These are phyloP conservation scores for Scaptomyza hsui DNA, from an alignment of 1,140 invertebrate species.

Conservation along the genomic window DNA sequence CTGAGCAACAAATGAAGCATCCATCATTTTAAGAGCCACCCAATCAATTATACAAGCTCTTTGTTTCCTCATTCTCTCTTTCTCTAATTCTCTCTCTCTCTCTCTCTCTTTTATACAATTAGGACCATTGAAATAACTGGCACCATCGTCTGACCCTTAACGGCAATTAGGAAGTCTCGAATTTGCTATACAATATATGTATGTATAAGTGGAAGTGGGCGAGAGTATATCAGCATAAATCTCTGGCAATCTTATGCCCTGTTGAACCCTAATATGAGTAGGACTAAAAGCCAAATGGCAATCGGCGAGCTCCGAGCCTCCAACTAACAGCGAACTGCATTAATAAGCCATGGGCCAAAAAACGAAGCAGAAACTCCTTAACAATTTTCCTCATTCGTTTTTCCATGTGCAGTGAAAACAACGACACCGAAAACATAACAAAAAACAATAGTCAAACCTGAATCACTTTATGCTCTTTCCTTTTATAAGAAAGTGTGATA, in stretches of 20 bases:
- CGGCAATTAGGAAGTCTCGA: constrained; percentile 60
- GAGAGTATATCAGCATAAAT: constrained; percentile 56
- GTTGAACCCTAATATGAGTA: constrained; percentile 44
- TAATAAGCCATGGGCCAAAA: constrained; percentile 61
- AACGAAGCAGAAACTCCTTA: constrained; percentile 40
- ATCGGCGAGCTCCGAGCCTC: constrained; percentile 4
- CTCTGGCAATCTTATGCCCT: constrained; percentile 50
- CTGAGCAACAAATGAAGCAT: constrained; percentile 77
- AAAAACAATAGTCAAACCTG: constrained; percentile 26
- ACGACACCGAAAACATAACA: constrained; percentile 21
- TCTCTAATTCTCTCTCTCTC: not conserved
- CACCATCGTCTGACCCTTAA: constrained; percentile 52
- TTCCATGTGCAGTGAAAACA: constrained; percentile 29
- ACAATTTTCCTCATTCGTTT: constrained; percentile 36
- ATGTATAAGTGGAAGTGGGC: constrained; percentile 23
- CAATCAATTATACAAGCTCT: constrained; percentile 64
- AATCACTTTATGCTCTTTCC: constrained; percentile 19
- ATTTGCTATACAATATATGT: constrained; percentile 57
- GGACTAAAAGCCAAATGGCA: constrained; percentile 17
- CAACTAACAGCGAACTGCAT: constrained; percentile 33
- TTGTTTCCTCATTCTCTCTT: constrained; percentile 18
- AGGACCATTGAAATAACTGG: constrained; percentile 35
- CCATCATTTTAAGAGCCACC: constrained; percentile 61
- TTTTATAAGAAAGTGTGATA: not conserved
- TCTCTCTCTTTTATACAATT: constrained; percentile 27